phyloP scores from a whole-genome alignment of 2,113 vertebrate species.

The Gavialis gangeticus region DNA sequence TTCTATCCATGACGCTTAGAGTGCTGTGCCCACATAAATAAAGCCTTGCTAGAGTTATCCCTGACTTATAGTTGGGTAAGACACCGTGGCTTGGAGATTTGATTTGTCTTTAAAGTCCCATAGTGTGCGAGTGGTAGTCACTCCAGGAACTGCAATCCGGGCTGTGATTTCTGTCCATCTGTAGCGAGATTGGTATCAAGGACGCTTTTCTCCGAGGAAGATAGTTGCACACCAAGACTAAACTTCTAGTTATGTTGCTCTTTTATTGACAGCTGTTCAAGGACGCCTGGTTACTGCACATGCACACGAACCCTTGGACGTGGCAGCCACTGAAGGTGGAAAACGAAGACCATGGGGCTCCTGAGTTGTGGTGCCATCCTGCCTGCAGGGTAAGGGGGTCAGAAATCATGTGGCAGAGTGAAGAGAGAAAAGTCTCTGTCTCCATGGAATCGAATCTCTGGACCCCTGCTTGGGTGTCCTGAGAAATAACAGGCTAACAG shows the following conservation, averaged over 20 bases:
- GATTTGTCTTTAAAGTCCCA: not conserved
- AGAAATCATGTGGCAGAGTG: not conserved
- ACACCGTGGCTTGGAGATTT: not conserved
- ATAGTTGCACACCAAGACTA: not conserved
- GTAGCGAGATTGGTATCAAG: not conserved
- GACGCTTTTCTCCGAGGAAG: fast-evolving
- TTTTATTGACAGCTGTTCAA: slow-evolving; percentile 89
- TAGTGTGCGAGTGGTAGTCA: not conserved
- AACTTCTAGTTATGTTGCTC: not conserved
- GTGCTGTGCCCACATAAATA: not conserved
- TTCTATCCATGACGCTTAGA: not conserved
- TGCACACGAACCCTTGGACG: slow-evolving; percentile 86
- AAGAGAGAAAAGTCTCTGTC: not conserved
- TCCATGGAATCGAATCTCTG: not conserved
- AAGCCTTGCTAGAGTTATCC: not conserved
- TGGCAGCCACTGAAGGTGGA: slow-evolving; percentile 98
- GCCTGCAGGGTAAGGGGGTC: slow-evolving; percentile 88
- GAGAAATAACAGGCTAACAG: not conserved
- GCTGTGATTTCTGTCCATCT: not conserved
- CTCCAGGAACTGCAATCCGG: not conserved
- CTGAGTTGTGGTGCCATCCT: slow-evolving; percentile 97
- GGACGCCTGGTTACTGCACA: slow-evolving; percentile 96
- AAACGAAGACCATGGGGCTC: slow-evolving; percentile 96
- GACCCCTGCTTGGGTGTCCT: too few species aligned
- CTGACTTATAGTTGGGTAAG: not conserved